Evolutionary conservation across 2,113 vertebrate species (phyloP), one percentile per base, ranked within the genome.

Genomic region (Recurvirostra avosetta): DNA sequence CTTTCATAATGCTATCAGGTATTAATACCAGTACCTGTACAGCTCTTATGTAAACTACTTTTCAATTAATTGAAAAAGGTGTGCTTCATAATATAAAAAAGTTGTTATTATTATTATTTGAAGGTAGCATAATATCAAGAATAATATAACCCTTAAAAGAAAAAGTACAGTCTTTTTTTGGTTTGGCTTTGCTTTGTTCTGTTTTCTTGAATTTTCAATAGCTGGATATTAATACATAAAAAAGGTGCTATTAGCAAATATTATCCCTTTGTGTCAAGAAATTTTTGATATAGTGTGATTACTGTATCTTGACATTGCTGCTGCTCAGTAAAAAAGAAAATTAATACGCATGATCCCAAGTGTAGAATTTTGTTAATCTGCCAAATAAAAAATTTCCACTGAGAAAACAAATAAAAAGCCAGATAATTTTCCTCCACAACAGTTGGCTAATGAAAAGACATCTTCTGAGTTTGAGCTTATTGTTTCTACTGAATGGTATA

Each of bases 1-100:
- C 58, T 92, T 95, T 95, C 59, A 50, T 83, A 92, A 91, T 86
- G 78, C 78, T 74, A 56, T 94, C 82, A 94, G 90, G 47, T 55
- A 68, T 88, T 83, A 88, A 89, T 86, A 94, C 16, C 30, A 78
- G 52, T 36, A 52, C 14, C 20, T 62, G 8, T 50, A 74, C 23
- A 71, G 30, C 7, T 65, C n/a, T 74, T 89, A 56, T 0, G 1
- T 47, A 86, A 89, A 85, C 4, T 40, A 20, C 5, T 86, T 82
- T 50, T 66, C 61, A 95, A 34, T 27, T 1, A 87, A 38, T 23
- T 75, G 18, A 84, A 79, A 87, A 89, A 90, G 62, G 45, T 66
- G 30, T 82, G 73, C 84, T 90, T 84, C n/a, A 49, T 38, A 74
- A 72, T 68, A 74, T 13, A 56, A 86, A 66, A 45, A 72, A 25